These are phyloP conservation scores for Meloidogyne hapla DNA, from an alignment of 1,140 invertebrate species.

Conservation along the genomic window DNA sequence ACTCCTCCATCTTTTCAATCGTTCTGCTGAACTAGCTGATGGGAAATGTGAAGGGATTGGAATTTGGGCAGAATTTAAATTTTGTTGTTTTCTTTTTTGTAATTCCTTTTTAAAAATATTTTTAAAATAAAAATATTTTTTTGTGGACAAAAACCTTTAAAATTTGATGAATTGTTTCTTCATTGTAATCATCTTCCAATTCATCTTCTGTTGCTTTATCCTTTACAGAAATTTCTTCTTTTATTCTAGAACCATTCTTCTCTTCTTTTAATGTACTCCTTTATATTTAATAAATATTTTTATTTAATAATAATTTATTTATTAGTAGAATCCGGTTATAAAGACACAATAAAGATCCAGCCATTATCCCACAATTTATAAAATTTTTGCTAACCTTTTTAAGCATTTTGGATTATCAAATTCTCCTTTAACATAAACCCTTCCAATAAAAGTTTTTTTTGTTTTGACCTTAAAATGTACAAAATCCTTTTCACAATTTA, in stretches of 20 bases:
- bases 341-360: no score
- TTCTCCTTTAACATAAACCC: conserved; percentile 37
- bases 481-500: conserved; percentile 12
- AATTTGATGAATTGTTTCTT: conserved; percentile 17
- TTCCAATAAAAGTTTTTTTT: conserved; percentile 19
- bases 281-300: no score
- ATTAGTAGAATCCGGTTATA: no score
- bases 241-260: background rate
- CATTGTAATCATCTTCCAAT: conserved; percentile 2
- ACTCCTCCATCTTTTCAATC: conserved; percentile 29
- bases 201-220: background rate
- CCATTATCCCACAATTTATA: no score
- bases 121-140: background rate
- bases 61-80: conserved; percentile 11
- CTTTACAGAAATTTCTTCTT: background rate
- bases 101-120: conserved; percentile 5
- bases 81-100: conserved; percentile 15
- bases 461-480: conserved; percentile 18
- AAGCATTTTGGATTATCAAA: conserved; percentile 33
- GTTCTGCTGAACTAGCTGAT: conserved; percentile 12
- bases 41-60: conserved; percentile 29
- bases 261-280: background rate
- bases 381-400: background rate
- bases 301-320: background rate
- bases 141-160: background rate